A percentile compares a stretch with the other conserved stretches of the same genome.
Evolutionary conservation across 2,113 vertebrate species (phyloP).

Genomic region (Bungarus multicinctus): DNA sequence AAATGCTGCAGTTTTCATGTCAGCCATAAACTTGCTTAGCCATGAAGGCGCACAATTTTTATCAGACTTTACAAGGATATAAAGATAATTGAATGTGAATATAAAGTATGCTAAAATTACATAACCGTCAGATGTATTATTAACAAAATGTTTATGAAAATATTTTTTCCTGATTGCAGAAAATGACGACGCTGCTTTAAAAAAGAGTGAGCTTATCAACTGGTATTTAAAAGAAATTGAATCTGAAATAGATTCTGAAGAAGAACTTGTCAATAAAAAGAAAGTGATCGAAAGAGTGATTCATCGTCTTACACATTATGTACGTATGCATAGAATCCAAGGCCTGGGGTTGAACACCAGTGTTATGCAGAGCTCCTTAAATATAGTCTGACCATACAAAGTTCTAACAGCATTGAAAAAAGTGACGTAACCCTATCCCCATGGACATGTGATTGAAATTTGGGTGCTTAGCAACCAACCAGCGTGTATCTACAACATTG

Average conservation of each 20-base stretch:
- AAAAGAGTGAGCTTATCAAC: slow-evolving; percentile 89
- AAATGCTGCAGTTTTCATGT: background rate
- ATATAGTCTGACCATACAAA: background rate
- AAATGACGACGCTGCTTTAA: slow-evolving; percentile 86
- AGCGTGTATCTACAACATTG: background rate
- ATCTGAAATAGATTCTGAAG: slow-evolving; percentile 95
- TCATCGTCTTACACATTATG: slow-evolving; percentile 91
- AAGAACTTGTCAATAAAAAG: slow-evolving; percentile 92
- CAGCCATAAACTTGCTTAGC: background rate
- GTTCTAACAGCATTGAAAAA: background rate
- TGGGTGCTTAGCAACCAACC: background rate
- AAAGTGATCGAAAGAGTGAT: slow-evolving; percentile 93
- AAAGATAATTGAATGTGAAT: background rate
- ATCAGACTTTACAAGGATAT: background rate
- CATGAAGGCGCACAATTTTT: background rate
- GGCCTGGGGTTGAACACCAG: background rate
- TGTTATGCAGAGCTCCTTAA: background rate
- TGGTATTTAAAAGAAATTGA: slow-evolving; percentile 98
- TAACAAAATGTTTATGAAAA: background rate
- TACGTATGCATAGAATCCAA: slow-evolving; percentile 67
- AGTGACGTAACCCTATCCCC: background rate
- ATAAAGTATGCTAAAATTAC: background rate
- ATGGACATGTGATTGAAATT: background rate
- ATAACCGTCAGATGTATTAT: background rate
- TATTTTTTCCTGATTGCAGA: slow-evolving; percentile 65